These are phyloP conservation scores for Salvelinus sp. DNA, from an alignment of 2,113 vertebrate genomes.

Conservation along the genomic window DNA sequence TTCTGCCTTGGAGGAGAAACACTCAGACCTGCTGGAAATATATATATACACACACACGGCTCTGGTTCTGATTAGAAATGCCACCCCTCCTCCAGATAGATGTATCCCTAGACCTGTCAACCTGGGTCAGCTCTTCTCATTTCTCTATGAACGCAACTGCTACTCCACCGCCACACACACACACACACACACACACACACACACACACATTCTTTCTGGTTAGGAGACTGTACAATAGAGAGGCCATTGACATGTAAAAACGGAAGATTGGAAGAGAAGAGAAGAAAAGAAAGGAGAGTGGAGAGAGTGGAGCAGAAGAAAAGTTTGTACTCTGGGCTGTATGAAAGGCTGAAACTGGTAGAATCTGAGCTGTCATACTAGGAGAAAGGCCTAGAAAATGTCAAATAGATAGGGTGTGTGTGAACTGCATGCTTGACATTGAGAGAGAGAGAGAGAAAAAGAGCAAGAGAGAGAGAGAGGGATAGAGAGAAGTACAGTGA, in stretches of 20 bases:
- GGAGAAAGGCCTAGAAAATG: neutral
- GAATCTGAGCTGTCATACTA: slow-evolving; percentile 31
- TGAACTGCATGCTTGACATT: neutral
- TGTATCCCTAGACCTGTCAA: slow-evolving; percentile 21
- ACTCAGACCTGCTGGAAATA: neutral
- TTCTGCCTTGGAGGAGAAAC: neutral
- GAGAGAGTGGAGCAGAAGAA: slow-evolving; percentile 41
- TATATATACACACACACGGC: slow-evolving; percentile 1
- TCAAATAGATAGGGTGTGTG: neutral
- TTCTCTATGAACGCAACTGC: slow-evolving; percentile 44
- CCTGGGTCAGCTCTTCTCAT: slow-evolving; percentile 7
- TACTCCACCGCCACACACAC: too few relatives aligned
- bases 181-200: slow-evolving; percentile 19
- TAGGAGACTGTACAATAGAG: slow-evolving; percentile 3
- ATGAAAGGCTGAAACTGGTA: neutral
- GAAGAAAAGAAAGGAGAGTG: slow-evolving; percentile 23
- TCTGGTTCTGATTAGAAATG: slow-evolving; percentile 23
- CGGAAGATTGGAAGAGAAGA: slow-evolving; percentile 34
- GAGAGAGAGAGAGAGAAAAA: neutral
- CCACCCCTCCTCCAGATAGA: slow-evolving; percentile 7
- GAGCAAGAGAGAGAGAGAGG: neutral
- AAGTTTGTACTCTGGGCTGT: slow-evolving; percentile 5
- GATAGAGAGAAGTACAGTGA: neutral
- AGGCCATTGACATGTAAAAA: slow-evolving; percentile 58
- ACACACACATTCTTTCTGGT: slow-evolving; percentile 13